Conservation (phyloP, 2,888 invertebrate genomes). For the Drosophila limbata region DNA sequence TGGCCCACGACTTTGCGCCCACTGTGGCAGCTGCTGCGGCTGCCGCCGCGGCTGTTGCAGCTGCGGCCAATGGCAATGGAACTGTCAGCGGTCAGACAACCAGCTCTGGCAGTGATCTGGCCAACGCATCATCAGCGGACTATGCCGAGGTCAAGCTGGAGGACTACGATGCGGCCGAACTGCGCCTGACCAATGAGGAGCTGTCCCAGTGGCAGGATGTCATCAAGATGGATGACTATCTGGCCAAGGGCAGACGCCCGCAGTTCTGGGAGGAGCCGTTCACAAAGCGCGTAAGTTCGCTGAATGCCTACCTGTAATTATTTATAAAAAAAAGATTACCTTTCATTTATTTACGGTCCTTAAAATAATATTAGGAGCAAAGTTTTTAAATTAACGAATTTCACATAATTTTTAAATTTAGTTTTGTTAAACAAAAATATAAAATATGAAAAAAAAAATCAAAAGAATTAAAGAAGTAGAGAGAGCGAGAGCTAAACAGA, state of each 20-base stretch:
- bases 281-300: conserved; percentile 88
- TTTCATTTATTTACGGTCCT: too few relatives aligned
- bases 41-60: conserved; percentile 61
- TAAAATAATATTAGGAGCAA: background rate
- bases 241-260: conserved; percentile 93
- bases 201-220: conserved; percentile 87
- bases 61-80: conserved; percentile 47
- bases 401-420: too few relatives aligned
- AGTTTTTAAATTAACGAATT: too few relatives aligned
- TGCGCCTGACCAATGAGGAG: conserved; percentile 82
- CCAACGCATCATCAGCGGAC: conserved; percentile 54
- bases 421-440: too few relatives aligned
- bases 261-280: conserved; percentile 97
- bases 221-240: conserved; percentile 94
- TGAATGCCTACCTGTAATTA: too few relatives aligned
- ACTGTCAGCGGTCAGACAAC: conserved; percentile 22
- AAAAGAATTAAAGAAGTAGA: too few relatives aligned
- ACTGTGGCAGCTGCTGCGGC: conserved; percentile 66
- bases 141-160: conserved; percentile 79
- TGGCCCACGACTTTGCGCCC: conserved; percentile 81
- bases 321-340: too few relatives aligned
- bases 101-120: conserved; percentile 23
- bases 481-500: too few relatives aligned
- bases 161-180: conserved; percentile 80
- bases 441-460: too few relatives aligned